Conservation (phyloP, 2,113 vertebrate genomes). For the Phasianus colchicus region DNA sequence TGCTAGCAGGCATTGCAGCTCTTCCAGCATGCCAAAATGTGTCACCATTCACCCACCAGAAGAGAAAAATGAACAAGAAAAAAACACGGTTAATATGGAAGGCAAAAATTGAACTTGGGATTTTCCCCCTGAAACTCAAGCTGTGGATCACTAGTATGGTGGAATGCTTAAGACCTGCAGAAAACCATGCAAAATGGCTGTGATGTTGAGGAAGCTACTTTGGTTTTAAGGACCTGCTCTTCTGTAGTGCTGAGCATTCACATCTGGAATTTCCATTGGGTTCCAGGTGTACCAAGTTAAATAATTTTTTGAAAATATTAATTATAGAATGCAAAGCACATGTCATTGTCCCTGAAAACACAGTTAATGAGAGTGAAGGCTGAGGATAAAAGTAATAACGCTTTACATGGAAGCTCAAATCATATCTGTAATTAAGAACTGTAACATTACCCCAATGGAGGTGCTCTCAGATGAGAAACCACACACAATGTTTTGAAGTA, state of each 20-base stretch:
- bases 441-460: background rate
- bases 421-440: background rate
- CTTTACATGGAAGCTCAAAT: background rate
- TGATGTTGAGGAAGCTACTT: background rate
- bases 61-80: accelerated
- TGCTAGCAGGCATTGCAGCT: background rate
- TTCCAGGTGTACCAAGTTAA: background rate
- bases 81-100: background rate
- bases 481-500: background rate
- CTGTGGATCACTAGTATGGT: background rate
- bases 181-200: background rate
- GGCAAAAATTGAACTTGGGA: background rate
- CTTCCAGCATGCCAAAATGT: background rate
- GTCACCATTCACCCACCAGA: background rate
- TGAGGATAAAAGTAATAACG: background rate
- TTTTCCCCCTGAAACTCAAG: background rate
- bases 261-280: background rate
- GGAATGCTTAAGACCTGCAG: background rate
- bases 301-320: background rate
- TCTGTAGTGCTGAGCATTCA: background rate
- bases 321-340: background rate
- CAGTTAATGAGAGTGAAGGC: background rate
- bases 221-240: background rate
- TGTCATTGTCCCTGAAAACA: background rate
- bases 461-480: background rate